Evolutionary conservation across 2,888 invertebrate species (phyloP).

Genomic region (Oxyteleia sp.): DNA sequence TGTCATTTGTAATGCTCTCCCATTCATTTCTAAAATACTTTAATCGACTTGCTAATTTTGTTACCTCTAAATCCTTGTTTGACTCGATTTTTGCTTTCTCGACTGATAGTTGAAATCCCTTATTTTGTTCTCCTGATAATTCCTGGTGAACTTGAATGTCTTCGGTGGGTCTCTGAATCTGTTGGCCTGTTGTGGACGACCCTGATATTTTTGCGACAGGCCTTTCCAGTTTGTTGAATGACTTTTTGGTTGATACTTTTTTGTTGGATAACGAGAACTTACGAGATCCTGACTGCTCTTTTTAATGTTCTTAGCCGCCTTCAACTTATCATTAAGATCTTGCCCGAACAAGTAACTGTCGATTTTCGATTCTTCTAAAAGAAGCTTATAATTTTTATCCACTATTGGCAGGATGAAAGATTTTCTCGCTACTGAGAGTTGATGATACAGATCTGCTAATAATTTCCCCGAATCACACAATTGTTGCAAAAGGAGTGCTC

Average conservation of each 20-base stretch:
- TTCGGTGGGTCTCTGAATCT: background rate
- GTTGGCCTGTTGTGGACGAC: background rate
- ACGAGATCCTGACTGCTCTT: background rate
- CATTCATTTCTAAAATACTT: constrained; percentile 8
- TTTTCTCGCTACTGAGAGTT: background rate
- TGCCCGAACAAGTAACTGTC: background rate
- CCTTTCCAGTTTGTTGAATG: constrained; percentile 1
- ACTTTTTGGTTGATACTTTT: background rate
- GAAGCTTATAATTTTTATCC: constrained; percentile 7
- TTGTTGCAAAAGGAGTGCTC: background rate
- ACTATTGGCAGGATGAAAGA: constrained; percentile 14
- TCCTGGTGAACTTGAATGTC: constrained; percentile 22
- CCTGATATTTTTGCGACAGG: background rate
- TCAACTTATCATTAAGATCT: constrained; percentile 1
- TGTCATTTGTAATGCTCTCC: background rate
- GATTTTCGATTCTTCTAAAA: background rate
- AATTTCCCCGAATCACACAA: background rate
- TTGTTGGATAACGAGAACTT: background rate
- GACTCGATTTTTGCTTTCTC: background rate
- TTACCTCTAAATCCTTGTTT: constrained; percentile 21
- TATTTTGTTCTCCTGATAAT: background rate
- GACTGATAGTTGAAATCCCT: background rate
- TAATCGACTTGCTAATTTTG: constrained; percentile 4
- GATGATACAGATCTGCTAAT: constrained; percentile 6
- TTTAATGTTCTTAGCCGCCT: background rate